Base-by-base conservation (phyloP, 2,888 invertebrate species). In the Metellina segmentata region DNA sequence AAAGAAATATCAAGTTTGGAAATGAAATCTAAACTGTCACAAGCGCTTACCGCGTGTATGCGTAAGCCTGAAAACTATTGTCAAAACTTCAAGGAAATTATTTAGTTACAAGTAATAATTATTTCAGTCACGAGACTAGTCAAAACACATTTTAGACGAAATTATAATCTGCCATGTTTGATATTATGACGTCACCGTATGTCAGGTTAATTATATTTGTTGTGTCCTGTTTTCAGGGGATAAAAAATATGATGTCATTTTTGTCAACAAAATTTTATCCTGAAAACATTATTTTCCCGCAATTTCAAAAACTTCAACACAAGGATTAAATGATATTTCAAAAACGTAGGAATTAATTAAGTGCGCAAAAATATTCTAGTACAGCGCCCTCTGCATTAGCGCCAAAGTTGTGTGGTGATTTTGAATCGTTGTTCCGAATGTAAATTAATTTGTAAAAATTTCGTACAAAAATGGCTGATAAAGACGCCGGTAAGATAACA, bases 401-500 rank as follows among this genome's bases (percentile, higher is more conserved):
- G 91, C 91, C 91, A 91, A 91, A 91, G 82, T 83, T 91, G 75
- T 91, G 51, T 71, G 51, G 16, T 34, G 83, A 71, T 69, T 91
- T 52, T 83, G 1, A 19, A 81, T n/a, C 49, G 13, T 51, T 77
- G 69, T 52, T 70, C 7, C 20, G 74, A 53, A 74, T 77, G 52
- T 16, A 72, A 81, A 49, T 9, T 34, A 8, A 0, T 74, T 78
- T 70, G 7, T 8, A n/a, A 81, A 81, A 88, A 69, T 88, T 69
- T 20, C 51, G 2, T 61, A 52, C 6, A 52, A 86, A 91, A 91
- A 91, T 91, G 91, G 82, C 91, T 34, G 91, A 91, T 87, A 91
- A 91, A 91, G 91, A 91, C 49, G 91, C 91, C 91, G 91, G 91
- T 91, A 87, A 78, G 20, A 52, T 53, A 7, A 69, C 16, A 79